phyloP scores from a whole-genome alignment of 2,888 invertebrate species.

The Atethmia centrago region DNA sequence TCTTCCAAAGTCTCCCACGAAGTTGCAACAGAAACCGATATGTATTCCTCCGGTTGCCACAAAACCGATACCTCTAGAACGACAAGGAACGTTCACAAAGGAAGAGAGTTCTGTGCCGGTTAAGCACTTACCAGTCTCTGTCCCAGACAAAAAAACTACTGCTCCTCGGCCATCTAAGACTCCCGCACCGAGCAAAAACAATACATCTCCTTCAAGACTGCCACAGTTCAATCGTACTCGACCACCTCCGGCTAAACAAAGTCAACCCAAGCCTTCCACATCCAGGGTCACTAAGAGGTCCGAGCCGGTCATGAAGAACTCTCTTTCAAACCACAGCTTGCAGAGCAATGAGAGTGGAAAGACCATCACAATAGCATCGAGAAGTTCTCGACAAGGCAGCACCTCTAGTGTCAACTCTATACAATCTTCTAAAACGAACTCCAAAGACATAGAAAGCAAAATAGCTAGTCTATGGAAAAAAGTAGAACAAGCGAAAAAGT shows the following conservation, averaged over 20 bases:
- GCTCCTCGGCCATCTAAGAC: slow-evolving; percentile 73
- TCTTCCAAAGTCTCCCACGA: slow-evolving; percentile 78
- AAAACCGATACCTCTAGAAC: slow-evolving; percentile 91
- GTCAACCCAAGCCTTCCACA: slow-evolving; percentile 70
- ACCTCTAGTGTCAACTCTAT: slow-evolving; percentile 92
- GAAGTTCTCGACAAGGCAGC: slow-evolving; percentile 83
- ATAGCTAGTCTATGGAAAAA: slow-evolving; percentile 95
- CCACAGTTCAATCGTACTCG: slow-evolving; percentile 80
- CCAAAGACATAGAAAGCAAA: slow-evolving; percentile 94
- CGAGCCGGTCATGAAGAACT: slow-evolving; percentile 85
- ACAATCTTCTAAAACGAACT: slow-evolving; percentile 87
- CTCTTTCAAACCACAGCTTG: slow-evolving; percentile 90
- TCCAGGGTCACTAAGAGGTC: slow-evolving; percentile 72
- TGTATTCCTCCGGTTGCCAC: slow-evolving; percentile 74
- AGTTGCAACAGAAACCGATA: slow-evolving; percentile 75
- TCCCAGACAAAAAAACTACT: slow-evolving; percentile 77
- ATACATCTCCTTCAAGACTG: slow-evolving; percentile 86
- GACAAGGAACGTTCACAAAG: slow-evolving; percentile 98
- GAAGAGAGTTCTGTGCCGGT: slow-evolving; percentile 91
- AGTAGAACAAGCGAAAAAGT: slow-evolving; percentile 92
- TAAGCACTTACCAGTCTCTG: slow-evolving; percentile 81
- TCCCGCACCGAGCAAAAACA: slow-evolving; percentile 78
- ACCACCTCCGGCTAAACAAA: slow-evolving; percentile 75
- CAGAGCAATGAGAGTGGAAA: slow-evolving; percentile 89
- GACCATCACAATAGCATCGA: slow-evolving; percentile 82